A percentile compares a stretch with the other conserved stretches of the same genome.
Conservation (phyloP, 2,888 invertebrate species). For the Athripsodes cinereus region DNA sequence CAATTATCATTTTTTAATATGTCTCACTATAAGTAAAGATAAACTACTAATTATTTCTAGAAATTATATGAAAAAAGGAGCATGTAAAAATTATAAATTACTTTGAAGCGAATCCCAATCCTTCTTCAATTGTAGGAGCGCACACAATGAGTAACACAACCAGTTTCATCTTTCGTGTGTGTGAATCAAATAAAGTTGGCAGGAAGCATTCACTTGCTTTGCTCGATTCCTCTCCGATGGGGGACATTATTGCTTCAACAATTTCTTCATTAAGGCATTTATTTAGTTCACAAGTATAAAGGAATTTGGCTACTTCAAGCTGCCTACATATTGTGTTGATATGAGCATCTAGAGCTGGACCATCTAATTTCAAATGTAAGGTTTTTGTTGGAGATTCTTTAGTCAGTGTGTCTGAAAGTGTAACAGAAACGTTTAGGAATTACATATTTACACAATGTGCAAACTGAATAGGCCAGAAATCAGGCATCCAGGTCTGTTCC, state of each 20-base stretch:
- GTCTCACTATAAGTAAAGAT: too few species aligned
- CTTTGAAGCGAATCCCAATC: conserved; percentile 66
- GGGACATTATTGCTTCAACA: conserved; percentile 38
- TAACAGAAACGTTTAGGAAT: too few species aligned
- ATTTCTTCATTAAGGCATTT: conserved; percentile 43
- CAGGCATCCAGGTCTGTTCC: too few species aligned
- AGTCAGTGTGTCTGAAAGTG: background rate
- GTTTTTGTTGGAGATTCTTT: conserved; percentile 42
- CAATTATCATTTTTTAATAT: too few species aligned
- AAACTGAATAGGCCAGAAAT: too few species aligned
- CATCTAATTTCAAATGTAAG: conserved; percentile 65
- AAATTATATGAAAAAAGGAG: too few species aligned
- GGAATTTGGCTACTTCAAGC: conserved; percentile 69
- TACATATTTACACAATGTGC: too few species aligned
- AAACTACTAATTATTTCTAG: too few species aligned
- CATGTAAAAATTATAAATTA: too few species aligned
- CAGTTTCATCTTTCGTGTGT: conserved; percentile 61
- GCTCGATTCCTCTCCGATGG: conserved; percentile 26
- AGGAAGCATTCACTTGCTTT: conserved; percentile 37
- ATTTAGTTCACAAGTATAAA: conserved; percentile 57
- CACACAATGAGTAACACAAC: conserved; percentile 63
- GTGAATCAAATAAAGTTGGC: conserved; percentile 67
- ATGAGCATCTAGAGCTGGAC: conserved; percentile 66
- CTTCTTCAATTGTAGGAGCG: conserved; percentile 62
- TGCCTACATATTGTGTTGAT: conserved; percentile 76